Percentiles rank a stretch among this genome's conserved stretches.
phyloP scores from a whole-genome alignment of 2,113 vertebrate species.

The Chascanopsetta lugubris region DNA sequence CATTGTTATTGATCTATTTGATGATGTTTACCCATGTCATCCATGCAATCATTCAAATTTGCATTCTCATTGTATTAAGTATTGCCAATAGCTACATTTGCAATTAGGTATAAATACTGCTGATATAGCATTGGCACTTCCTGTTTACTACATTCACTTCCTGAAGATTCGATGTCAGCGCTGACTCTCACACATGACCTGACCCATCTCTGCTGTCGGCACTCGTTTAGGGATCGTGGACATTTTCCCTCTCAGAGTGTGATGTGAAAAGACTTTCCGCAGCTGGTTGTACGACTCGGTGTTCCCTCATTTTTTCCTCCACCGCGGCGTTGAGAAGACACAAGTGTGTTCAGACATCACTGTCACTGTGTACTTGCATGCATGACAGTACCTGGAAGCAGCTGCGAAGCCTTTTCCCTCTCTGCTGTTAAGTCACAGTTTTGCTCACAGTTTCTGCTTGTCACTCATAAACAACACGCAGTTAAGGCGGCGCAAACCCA shows the following conservation, averaged over 20 bases:
- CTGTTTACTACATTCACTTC: too few species aligned
- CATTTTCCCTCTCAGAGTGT: conserved; percentile 25
- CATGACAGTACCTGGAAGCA: conserved; percentile 31
- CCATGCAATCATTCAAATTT: too few species aligned
- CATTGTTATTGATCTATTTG: too few species aligned
- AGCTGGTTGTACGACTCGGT: conserved; percentile 13
- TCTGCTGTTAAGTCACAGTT: conserved; percentile 21
- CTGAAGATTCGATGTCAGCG: too few species aligned
- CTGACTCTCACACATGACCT: too few species aligned
- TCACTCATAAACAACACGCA: conserved; percentile 27
- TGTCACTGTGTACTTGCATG: conserved; percentile 33
- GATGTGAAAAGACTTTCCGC: conserved; percentile 8
- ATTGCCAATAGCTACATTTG: too few species aligned
- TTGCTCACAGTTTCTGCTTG: conserved; percentile 25
- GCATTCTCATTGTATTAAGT: too few species aligned
- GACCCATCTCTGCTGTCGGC: conserved; percentile 4
- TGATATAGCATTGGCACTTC: too few species aligned
- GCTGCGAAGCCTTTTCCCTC: conserved; percentile 17
- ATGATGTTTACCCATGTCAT: too few species aligned
- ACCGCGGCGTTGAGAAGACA: not conserved
- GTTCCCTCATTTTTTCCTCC: conserved; percentile 37
- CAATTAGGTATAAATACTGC: too few species aligned
- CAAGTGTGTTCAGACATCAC: conserved; percentile 27
- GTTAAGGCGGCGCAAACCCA: conserved; percentile 15
- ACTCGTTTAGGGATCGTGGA: conserved; percentile 2